Conservation (phyloP, 2,888 invertebrate species). For the Neocrepidodera transversa region DNA sequence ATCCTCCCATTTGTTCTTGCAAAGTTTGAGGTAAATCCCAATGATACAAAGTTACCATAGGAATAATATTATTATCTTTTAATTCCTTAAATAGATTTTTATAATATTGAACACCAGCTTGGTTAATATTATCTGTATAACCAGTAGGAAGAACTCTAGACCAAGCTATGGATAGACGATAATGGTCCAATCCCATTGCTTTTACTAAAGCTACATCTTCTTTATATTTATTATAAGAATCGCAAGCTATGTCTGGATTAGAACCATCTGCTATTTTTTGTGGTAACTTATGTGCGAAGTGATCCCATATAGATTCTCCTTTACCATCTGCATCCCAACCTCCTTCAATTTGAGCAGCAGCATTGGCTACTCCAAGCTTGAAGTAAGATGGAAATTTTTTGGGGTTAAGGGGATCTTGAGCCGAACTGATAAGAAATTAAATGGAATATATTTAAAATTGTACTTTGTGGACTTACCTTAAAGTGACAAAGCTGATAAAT, state of each 20-base stretch:
- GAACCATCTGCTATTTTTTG: constrained; percentile 29
- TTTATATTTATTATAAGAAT: constrained; percentile 71
- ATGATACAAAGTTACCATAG: constrained; percentile 36
- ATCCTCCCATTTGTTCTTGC: constrained; percentile 65
- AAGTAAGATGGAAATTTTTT: constrained; percentile 39
- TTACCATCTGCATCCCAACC: constrained; percentile 49
- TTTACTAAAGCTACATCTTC: constrained; percentile 68
- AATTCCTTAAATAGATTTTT: constrained; percentile 34
- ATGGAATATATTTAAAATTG: too few relatives aligned
- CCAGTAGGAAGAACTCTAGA: constrained; percentile 66
- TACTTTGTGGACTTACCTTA: neutral
- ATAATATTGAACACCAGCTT: constrained; percentile 54
- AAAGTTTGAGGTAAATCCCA: constrained; percentile 38
- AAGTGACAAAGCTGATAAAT: neutral
- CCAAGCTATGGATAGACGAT: constrained; percentile 52
- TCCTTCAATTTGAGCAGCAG: constrained; percentile 50
- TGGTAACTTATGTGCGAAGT: constrained; percentile 26
- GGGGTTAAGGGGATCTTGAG: constrained; percentile 22
- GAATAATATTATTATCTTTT: constrained; percentile 23
- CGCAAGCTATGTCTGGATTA: constrained; percentile 70
- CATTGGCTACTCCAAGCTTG: constrained; percentile 49
- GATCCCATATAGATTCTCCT: constrained; percentile 42
- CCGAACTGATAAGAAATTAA: constrained; percentile 16
- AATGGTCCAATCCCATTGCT: constrained; percentile 64
- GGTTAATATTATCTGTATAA: constrained; percentile 59